Base-by-base conservation (phyloP, 2,113 vertebrate genomes). In the Scopus umbretta region DNA sequence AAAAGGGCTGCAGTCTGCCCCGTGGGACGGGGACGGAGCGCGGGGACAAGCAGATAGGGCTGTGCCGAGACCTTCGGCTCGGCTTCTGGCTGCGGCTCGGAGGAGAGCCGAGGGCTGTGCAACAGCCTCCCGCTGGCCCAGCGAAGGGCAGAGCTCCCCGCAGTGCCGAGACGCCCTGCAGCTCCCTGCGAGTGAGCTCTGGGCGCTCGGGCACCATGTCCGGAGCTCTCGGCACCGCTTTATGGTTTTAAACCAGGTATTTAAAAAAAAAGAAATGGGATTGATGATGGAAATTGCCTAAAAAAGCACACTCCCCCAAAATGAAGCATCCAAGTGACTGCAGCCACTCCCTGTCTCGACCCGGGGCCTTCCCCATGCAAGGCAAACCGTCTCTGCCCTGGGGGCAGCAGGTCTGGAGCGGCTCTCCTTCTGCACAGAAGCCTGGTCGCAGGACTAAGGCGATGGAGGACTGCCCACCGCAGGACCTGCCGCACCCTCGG, bases 111-210 rank as follows among this genome's bases (percentile, higher is more conserved):
- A 52, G 84, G 27, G n/a, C 49, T 16, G 10, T 38, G 72, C 10
- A 3, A 11, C 26, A 29, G 74, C 40, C 40, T 71, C 53, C 13
- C 29, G 40, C 17, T 30, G 18, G 38, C 58, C 26, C 23, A 7
- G 52, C 0, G 0, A 53, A 43, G 34, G 71, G 55, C 52, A 86
- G 61, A 61, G 55, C 70, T 84, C 52, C 40, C 27, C 4, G 2
- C 30, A 16, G 3, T 1, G 5, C 27, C 0, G 0, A 22, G 62
- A 30, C 7, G 18, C 19, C 20, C 13, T 23, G 2, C 63, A 43
- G 40, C 17, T 38, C 49, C 11, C 45, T 10, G 67, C 0, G 3
- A 32, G 50, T 0, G 1, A 38, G 49, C 29, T 30, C 34, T 0
- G 0, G 13, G 13, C 14, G 22, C 38, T 38, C 1, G 1, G 53